phyloP scores from a whole-genome alignment of 1,140 invertebrate genomes.

The Drosophila murphyi region DNA sequence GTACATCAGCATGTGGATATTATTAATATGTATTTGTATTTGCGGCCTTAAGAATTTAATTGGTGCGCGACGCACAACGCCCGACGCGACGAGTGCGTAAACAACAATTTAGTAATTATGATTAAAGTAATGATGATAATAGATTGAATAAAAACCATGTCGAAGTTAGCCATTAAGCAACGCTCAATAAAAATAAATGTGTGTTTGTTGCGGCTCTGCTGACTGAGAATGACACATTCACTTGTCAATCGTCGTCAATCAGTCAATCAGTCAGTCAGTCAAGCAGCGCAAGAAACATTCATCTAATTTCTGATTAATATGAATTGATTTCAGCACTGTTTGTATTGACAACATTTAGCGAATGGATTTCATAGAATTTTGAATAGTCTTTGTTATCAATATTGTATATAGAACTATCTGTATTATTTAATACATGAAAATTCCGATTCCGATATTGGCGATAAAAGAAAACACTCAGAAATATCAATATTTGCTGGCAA shows the following conservation, averaged over 20 bases:
- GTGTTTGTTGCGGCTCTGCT: not conserved
- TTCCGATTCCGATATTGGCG: no score
- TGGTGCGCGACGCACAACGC: constrained; percentile 10
- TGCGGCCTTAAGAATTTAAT: constrained; percentile 52
- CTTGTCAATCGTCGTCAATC: not conserved
- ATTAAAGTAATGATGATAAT: constrained; percentile 20
- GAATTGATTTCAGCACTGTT: not conserved
- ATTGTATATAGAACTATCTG: no score
- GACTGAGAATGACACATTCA: not conserved
- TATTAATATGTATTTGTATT: constrained; percentile 21
- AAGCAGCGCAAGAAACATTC: not conserved
- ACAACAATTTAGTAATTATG: constrained; percentile 26
- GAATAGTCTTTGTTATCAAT: no score
- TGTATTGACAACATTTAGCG: no score
- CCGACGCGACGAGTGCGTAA: constrained; percentile 9
- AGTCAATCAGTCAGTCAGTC: not conserved
- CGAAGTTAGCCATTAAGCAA: constrained; percentile 27
- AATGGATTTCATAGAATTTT: no score
- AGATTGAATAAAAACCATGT: not conserved
- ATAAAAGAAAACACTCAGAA: not conserved
- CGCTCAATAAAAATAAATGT: constrained; percentile 37
- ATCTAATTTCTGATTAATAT: not conserved
- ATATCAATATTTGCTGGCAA: not conserved
- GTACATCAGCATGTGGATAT: constrained; percentile 13
- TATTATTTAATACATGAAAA: not conserved